Base-by-base conservation (phyloP, 2,113 vertebrate species). In the Verasper variegatus region DNA sequence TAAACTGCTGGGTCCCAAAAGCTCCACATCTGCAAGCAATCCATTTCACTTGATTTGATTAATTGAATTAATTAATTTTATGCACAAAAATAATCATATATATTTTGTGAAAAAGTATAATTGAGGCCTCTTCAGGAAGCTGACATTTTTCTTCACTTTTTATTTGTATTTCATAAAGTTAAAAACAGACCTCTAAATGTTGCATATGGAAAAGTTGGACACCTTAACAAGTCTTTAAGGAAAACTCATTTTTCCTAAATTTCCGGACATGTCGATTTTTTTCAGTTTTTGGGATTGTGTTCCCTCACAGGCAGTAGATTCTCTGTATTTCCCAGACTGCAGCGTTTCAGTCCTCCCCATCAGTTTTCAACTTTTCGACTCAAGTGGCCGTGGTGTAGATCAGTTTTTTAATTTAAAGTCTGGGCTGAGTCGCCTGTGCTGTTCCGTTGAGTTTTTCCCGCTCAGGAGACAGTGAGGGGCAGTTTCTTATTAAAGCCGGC, bases 401-500 rank as follows among this genome's bases (percentile, higher is more conserved):
- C 35, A 40, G 27, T 31, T 31, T 31, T 8, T 31, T 7, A 1
- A 31, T 31, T 31, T 6, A 31, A 31, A 31, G 31, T 31, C 31
- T 31, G 31, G 6, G 31, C 31, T 31, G 31, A 31, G 31, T 31
- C 31, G 6, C 6, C 5, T 55, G n/a, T 59, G 54, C 21, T 11
- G 47, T 10, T 83, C 66, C 55, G 20, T 20, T 3, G 24, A 61
- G 63, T 74, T 80, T 71, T 77, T 85, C 45, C 68, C 72, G 74
- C 26, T 69, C 63, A 51, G 56, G 49, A 68, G 27, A 67, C 56
- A 72, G 57, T 20, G 68, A 83, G 51, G 63, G 47, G 52, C 67
- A 76, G 64, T 57, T 76, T 81, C 83, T 86, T 74, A 85, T 90
- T 82, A 81, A 89, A 86, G 76, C 71, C 80, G 3, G 68, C 31